Conservation (phyloP, 2,113 vertebrate species). For the Hylia prasina region DNA sequence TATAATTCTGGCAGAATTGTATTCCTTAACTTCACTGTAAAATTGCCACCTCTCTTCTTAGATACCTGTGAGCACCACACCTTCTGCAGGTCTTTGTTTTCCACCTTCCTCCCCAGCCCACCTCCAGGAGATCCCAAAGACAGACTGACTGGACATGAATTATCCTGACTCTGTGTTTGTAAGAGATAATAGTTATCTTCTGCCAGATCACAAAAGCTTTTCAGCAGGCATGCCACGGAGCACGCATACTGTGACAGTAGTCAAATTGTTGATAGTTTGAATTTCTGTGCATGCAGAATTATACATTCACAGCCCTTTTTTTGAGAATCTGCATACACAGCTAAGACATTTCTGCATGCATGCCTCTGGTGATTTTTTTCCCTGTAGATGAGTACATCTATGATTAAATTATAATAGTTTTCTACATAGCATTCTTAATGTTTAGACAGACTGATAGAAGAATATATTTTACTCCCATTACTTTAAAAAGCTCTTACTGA, state of each 20-base stretch:
- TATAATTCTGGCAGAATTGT: neutral
- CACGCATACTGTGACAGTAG: neutral
- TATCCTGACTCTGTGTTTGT: neutral
- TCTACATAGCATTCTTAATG: neutral
- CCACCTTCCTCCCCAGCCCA: neutral
- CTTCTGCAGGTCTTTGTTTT: neutral
- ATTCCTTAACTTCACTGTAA: neutral
- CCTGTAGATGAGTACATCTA: neutral
- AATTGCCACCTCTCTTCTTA: neutral
- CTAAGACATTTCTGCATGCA: neutral
- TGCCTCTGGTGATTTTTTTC: neutral
- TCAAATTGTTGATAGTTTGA: neutral
- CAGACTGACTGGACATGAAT: neutral
- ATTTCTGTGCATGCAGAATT: neutral
- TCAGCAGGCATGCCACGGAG: neutral
- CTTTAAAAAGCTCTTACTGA: constrained; percentile 13
- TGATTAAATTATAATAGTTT: constrained; percentile 21
- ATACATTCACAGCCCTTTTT: neutral
- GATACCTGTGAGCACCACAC: accelerated
- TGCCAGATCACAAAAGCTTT: neutral
- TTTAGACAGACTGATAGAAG: neutral
- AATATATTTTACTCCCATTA: constrained; percentile 9
- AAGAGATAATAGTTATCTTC: neutral
- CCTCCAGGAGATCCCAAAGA: neutral
- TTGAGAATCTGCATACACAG: neutral